Conservation (phyloP, 2,113 vertebrate species). For the Haliaeetus leucogaster region DNA sequence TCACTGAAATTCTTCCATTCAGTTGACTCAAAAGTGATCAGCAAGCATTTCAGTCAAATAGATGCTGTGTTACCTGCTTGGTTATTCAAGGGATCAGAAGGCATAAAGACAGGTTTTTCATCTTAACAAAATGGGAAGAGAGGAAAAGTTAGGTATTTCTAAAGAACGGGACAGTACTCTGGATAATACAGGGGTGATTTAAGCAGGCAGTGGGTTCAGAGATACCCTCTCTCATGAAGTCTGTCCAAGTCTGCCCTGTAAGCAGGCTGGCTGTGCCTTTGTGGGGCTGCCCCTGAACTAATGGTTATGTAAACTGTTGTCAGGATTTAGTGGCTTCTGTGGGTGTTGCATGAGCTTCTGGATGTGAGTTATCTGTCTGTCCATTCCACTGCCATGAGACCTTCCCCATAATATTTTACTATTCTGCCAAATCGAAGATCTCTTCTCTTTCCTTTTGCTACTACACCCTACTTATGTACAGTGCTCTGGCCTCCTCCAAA, state of each 20-base stretch:
- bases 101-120: not conserved
- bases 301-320: not conserved
- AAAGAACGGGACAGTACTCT: not conserved
- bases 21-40: not conserved
- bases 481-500: not conserved
- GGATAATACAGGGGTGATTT: not conserved
- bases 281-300: not conserved
- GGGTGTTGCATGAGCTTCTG: not conserved
- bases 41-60: not conserved
- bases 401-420: not conserved
- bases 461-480: not conserved
- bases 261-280: not conserved
- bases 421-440: not conserved
- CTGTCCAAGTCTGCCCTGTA: not conserved
- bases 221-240: rapidly evolving
- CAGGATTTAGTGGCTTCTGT: not conserved
- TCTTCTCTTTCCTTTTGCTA: not conserved
- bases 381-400: not conserved
- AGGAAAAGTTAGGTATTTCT: not conserved
- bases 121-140: not conserved
- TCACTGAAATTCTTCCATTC: not conserved
- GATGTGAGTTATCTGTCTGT: not conserved
- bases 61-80: not conserved
- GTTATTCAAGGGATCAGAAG: not conserved
- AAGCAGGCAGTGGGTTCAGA: not conserved